Evolutionary conservation across 1,140 invertebrate genomes (phyloP).

Genomic region (Eriocheir sinensis): DNA sequence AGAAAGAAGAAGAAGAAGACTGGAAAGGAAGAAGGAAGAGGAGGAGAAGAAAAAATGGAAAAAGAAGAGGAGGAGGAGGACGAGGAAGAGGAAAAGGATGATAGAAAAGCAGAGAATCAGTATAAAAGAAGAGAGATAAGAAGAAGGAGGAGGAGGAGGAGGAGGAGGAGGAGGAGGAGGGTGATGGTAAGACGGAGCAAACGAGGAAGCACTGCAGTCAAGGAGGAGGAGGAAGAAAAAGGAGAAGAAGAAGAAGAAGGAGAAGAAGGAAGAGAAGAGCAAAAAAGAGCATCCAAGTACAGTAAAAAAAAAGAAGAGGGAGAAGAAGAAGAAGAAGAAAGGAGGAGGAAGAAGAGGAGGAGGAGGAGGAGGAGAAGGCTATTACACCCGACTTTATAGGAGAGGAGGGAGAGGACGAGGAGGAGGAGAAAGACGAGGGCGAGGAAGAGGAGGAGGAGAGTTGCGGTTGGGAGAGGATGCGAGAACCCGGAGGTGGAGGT

Average conservation of each 20-base stretch:
- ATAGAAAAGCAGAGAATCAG: neutral
- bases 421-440: no score
- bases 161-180: slow-evolving; percentile 33
- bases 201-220: neutral
- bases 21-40: neutral
- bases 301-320: slow-evolving; percentile 29
- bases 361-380: no score
- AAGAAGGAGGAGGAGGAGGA: neutral
- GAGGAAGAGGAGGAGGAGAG: neutral
- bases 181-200: slow-evolving; percentile 35
- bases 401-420: no score
- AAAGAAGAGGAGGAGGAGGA: neutral
- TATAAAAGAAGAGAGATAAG: neutral
- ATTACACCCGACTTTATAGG: neutral
- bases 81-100: neutral
- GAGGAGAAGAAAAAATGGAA: neutral
- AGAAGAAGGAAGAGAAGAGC: neutral
- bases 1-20: neutral
- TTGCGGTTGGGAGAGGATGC: neutral
- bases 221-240: neutral
- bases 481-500: neutral
- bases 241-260: neutral
- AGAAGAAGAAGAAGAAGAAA: neutral
- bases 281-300: no score
- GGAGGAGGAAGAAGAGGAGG: no score